phyloP scores from a whole-genome alignment of 2,113 vertebrate genomes.

The Solenodon paradoxus region DNA sequence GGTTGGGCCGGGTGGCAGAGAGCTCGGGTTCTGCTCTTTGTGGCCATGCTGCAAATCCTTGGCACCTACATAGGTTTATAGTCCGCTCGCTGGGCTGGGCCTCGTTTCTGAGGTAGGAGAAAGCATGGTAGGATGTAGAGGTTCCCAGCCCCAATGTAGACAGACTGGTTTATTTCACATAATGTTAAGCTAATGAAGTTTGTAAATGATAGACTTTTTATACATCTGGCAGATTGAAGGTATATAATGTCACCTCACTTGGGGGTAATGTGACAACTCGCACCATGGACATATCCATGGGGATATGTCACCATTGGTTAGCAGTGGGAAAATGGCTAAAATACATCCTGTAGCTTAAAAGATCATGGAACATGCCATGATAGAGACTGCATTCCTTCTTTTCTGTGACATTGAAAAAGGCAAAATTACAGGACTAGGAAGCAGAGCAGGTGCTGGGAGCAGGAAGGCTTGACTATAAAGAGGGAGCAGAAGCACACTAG shows the following conservation, averaged over 20 bases:
- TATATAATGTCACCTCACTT: neutral
- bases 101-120: neutral
- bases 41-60: neutral
- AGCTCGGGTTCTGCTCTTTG: constrained; percentile 5
- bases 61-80: neutral
- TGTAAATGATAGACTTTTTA: neutral
- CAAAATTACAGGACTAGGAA: neutral
- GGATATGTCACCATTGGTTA: neutral
- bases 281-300: neutral
- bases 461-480: neutral
- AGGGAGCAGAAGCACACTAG: neutral
- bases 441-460: neutral
- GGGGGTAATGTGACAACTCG: neutral
- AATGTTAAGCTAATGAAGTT: neutral
- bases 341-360: neutral
- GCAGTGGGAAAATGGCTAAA: neutral
- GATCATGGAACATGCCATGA: neutral
- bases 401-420: constrained; percentile 26
- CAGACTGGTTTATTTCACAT: neutral
- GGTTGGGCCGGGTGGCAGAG: neutral
- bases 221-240: neutral
- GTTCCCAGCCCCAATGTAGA: neutral
- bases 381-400: neutral
- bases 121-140: neutral
- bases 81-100: neutral